Evolutionary conservation across 2,888 invertebrate genomes (phyloP), one percentile per base, ranked within the genome.

Genomic region (Trissoscelio sp.): DNA sequence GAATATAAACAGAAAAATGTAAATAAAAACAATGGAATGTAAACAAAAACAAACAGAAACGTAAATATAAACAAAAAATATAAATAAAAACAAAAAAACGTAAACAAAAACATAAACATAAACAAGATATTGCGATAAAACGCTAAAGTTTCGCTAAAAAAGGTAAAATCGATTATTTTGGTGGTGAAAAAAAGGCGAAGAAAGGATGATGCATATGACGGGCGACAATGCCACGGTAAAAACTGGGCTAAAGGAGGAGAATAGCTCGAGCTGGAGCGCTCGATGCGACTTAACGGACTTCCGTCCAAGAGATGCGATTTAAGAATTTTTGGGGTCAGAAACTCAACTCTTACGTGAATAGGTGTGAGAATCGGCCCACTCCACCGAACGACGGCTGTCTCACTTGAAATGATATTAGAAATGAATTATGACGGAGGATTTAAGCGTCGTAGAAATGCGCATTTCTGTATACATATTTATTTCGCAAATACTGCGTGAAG

Each of bases 231-330:
- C 53, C 57, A 34, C 48, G 55, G 34, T 16, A 58, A 64, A 74
- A 79, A 69, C 58, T 70, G 60, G 78, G 66, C 37, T 64, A 78
- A 51, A 51, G 28, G 24, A 73, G 42, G 39, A 51, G 62, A 69
- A 77, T 55, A 64, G 37, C 28, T n/a, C 5, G 51, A 51, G 48
- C 64, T 62, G 34, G 60, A n/a, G 42, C 79, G 82, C 69, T 75
- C 72, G 70, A 80, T 83, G 73, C 74, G 80, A 42, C 74, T 77
- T 75, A 81, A 58, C 75, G 72, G 69, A 79, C 78, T 83, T 83
- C 74, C 80, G 74, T 75, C 79, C 82, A 73, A 83, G 79, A 81
- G 81, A 67, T 55, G 72, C 83, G 81, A 81, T 83, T 83, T 78
- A 77, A 75, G 81, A 67, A 79, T 72, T 83, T 83, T 83, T 77